phyloP scores from a whole-genome alignment of 2,113 vertebrate species.

The Pluvianellus socialis region DNA sequence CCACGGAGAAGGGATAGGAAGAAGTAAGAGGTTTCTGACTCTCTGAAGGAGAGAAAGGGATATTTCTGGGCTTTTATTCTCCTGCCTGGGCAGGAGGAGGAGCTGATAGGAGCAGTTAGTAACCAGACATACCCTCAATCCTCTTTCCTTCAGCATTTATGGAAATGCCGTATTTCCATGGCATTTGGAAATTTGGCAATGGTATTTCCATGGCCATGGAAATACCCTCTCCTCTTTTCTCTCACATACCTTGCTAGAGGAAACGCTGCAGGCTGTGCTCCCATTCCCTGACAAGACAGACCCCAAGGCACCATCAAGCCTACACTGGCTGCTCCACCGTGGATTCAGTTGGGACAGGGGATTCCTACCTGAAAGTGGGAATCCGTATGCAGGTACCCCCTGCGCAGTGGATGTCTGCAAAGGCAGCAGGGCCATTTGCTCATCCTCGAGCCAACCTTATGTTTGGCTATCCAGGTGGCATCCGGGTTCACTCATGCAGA shows the following conservation, averaged over 20 bases:
- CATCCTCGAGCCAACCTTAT: rapidly evolving
- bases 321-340: background rate
- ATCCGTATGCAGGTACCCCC: background rate
- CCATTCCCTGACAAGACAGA: background rate
- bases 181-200: too few species aligned
- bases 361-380: background rate
- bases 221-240: background rate
- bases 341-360: background rate
- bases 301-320: rapidly evolving
- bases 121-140: background rate
- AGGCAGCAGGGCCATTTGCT: background rate
- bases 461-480: background rate
- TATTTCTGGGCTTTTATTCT: background rate
- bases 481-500: rapidly evolving
- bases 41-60: background rate
- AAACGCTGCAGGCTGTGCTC: background rate
- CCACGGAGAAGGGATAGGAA: background rate
- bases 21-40: background rate
- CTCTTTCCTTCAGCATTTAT: too few species aligned
- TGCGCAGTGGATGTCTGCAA: rapidly evolving
- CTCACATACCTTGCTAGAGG: background rate
- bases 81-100: background rate
- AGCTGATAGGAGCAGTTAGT: background rate
- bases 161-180: too few species aligned
- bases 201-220: too few species aligned